A percentile compares a stretch with the other conserved stretches of the same genome.
These are phyloP conservation scores for Caenorhabditis auriculariae DNA, from an alignment of 2,888 invertebrate genomes.

Conservation along the genomic window DNA sequence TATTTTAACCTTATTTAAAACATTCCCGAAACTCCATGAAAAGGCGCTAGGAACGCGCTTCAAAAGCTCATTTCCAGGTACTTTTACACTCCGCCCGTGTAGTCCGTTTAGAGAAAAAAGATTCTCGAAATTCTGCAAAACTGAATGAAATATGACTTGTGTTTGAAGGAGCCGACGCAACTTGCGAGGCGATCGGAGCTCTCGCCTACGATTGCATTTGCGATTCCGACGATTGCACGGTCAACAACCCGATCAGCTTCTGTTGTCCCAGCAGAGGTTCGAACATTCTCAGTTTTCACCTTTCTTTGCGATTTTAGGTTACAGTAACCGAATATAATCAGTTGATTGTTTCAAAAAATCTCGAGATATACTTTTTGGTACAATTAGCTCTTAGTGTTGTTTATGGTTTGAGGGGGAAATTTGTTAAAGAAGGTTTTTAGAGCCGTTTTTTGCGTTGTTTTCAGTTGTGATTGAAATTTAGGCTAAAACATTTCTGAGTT, in stretches of 20 bases:
- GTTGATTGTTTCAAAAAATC: background rate
- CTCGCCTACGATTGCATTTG: conserved; percentile 62
- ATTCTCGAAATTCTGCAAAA: background rate
- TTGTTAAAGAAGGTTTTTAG: background rate
- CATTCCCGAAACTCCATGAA: too few species aligned
- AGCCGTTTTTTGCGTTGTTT: too few species aligned
- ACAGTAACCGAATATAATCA: too few species aligned
- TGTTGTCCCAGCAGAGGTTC: conserved; percentile 62
- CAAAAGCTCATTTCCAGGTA: too few species aligned
- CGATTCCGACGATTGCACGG: conserved; percentile 61
- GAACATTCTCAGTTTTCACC: background rate
- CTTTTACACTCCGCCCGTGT: too few species aligned
- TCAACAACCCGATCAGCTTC: conserved; percentile 62
- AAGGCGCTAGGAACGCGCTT: too few species aligned
- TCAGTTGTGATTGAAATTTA: too few species aligned
- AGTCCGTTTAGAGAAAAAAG: too few species aligned
- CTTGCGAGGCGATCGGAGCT: conserved; percentile 62
- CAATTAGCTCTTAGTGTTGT: background rate
- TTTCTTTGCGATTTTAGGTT: background rate
- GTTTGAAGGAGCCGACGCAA: conserved; percentile 58
- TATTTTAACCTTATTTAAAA: too few species aligned
- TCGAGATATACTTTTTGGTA: background rate
- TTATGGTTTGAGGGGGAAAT: background rate
- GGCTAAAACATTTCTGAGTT: too few species aligned
- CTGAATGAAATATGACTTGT: too few species aligned